A percentile compares a stretch with the other conserved stretches of the same genome.
Conservation (phyloP, 2,113 vertebrate genomes). For the Pluvianellus socialis region DNA sequence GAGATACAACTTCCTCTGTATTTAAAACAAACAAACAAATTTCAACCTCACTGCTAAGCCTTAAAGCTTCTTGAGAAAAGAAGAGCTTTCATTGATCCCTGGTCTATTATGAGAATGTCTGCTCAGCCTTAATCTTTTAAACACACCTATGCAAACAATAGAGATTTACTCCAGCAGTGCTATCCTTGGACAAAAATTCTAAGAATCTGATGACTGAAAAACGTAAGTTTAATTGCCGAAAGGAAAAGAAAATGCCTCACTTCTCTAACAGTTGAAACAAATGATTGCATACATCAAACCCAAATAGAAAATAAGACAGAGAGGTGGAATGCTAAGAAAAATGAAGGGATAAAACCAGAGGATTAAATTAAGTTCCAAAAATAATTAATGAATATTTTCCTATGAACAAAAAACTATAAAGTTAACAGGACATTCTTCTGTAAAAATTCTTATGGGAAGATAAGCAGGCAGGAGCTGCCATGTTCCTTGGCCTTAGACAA, state of each 20-base stretch:
- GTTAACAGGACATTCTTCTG: background rate
- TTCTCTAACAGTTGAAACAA: background rate
- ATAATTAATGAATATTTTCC: background rate
- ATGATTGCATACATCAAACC: background rate
- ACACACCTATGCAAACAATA: conserved; percentile 33
- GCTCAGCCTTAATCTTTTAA: conserved; percentile 48
- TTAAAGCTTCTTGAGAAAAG: conserved; percentile 32
- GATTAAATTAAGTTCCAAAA: background rate
- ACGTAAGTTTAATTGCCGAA: background rate
- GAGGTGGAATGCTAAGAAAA: background rate
- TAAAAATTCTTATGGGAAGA: background rate
- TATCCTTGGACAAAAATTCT: background rate
- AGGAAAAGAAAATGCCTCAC: background rate
- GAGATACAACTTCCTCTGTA: background rate
- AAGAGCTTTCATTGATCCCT: conserved; percentile 36
- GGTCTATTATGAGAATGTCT: conserved; percentile 29
- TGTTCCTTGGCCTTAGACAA: background rate
- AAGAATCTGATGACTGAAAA: background rate
- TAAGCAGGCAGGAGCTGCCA: background rate
- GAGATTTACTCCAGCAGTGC: background rate
- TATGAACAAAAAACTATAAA: background rate
- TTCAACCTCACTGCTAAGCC: background rate
- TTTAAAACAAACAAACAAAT: conserved; percentile 1
- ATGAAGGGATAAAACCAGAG: background rate
- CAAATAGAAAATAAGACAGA: background rate